These are phyloP conservation scores for Hippocampus mohnikei DNA, from an alignment of 2,113 vertebrate genomes.

Conservation along the genomic window DNA sequence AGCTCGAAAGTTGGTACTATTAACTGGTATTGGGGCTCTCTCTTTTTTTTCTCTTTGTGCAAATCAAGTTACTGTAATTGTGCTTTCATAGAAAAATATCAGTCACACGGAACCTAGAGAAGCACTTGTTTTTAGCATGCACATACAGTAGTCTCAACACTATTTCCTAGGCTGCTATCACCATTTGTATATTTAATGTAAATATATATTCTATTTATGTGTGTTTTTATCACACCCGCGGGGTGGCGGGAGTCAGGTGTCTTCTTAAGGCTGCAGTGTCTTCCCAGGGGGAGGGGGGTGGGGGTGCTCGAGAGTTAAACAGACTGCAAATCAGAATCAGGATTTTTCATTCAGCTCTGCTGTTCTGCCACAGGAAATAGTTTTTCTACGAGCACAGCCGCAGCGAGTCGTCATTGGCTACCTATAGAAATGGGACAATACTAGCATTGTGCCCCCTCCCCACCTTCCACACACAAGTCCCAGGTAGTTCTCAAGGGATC, in stretches of 20 bases:
- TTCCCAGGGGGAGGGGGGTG: slow-evolving; percentile 20
- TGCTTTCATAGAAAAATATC: slow-evolving; percentile 63
- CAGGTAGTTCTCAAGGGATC: slow-evolving; percentile 69
- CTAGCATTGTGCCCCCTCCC: slow-evolving; percentile 46
- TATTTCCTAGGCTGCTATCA: slow-evolving; percentile 82
- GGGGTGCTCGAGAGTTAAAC: slow-evolving; percentile 1
- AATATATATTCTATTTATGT: slow-evolving; percentile 78
- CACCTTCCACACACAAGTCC: slow-evolving; percentile 22
- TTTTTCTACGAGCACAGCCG: slow-evolving; percentile 55
- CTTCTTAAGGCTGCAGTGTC: slow-evolving; percentile 43
- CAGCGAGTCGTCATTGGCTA: slow-evolving; percentile 42
- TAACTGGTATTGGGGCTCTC: slow-evolving; percentile 61
- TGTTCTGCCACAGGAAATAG: slow-evolving; percentile 50
- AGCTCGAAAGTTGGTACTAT: slow-evolving; percentile 68
- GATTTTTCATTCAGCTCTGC: slow-evolving; percentile 25
- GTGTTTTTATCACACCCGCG: slow-evolving; percentile 37
- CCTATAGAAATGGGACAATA: slow-evolving; percentile 68
- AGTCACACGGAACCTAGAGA: slow-evolving; percentile 68
- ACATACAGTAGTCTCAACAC: slow-evolving; percentile 72
- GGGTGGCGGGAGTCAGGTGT: slow-evolving; percentile 43
- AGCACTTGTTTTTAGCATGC: slow-evolving; percentile 78
- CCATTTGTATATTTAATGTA: slow-evolving; percentile 79
- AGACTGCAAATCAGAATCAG: slow-evolving; percentile 32
- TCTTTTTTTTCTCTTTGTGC: slow-evolving; percentile 54
- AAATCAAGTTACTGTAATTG: slow-evolving; percentile 73